phyloP scores from a whole-genome alignment of 2,888 invertebrate species.

The Thera obeliscata region DNA sequence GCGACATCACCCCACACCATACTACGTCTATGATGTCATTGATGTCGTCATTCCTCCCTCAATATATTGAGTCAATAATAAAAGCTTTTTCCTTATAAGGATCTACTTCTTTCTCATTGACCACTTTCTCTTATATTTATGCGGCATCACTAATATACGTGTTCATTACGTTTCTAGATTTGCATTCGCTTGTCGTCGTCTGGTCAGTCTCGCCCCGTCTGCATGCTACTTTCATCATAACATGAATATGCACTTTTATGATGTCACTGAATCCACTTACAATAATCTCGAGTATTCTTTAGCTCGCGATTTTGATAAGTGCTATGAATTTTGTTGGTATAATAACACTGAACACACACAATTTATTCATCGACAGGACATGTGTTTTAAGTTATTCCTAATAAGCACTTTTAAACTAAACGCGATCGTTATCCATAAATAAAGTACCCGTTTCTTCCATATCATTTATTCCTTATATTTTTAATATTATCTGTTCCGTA shows the following conservation, averaged over 20 bases:
- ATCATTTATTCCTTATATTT: too few relatives aligned
- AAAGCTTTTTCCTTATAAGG: slow-evolving; percentile 22
- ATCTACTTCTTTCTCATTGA: slow-evolving; percentile 15
- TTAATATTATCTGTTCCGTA: too few relatives aligned
- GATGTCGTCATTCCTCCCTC: slow-evolving; percentile 45
- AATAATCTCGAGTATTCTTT: background rate
- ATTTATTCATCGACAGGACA: too few relatives aligned
- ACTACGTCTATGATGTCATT: slow-evolving; percentile 55
- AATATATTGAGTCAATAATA: slow-evolving; percentile 21
- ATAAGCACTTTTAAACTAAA: too few relatives aligned
- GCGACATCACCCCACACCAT: slow-evolving; percentile 22
- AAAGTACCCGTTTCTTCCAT: too few relatives aligned
- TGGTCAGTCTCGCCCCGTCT: slow-evolving; percentile 51
- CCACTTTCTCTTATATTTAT: slow-evolving; percentile 34
- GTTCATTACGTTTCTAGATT: slow-evolving; percentile 43
- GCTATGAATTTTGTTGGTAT: too few relatives aligned
- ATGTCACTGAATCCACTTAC: slow-evolving; percentile 51
- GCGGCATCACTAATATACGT: slow-evolving; percentile 18
- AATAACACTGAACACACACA: too few relatives aligned
- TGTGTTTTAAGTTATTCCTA: too few relatives aligned
- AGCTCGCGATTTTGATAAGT: background rate
- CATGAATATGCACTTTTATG: slow-evolving; percentile 55
- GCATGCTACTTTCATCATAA: slow-evolving; percentile 41
- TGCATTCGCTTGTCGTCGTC: slow-evolving; percentile 54
- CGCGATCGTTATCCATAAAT: too few relatives aligned